These are phyloP conservation scores for Castor canadensis DNA, from an alignment of 2,113 vertebrate genomes.

Conservation along the genomic window DNA sequence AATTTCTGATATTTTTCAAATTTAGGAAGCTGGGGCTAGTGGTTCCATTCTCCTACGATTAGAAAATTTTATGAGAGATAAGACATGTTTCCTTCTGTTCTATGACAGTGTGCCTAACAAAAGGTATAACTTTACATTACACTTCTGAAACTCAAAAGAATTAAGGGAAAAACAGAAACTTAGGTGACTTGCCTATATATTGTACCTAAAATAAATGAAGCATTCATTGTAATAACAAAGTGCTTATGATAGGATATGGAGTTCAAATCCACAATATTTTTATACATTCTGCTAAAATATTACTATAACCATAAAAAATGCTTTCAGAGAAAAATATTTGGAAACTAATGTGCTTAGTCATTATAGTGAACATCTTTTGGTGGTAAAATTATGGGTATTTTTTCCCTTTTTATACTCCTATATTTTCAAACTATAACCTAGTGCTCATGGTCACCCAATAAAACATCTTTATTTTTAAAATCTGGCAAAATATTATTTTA, in stretches of 20 bases:
- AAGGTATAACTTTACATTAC: neutral
- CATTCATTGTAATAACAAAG: neutral
- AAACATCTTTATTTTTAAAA: neutral
- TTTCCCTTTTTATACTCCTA: neutral
- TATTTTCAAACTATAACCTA: neutral
- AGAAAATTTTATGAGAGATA: neutral
- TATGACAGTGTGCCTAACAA: neutral
- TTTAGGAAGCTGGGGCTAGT: rapidly evolving
- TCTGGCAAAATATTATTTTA: neutral
- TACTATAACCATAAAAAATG: neutral
- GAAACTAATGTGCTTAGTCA: neutral
- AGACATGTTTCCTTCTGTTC: neutral
- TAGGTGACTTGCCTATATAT: neutral
- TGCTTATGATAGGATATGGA: neutral
- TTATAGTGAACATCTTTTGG: neutral
- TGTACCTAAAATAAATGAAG: neutral
- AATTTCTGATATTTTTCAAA: neutral
- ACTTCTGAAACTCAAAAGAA: neutral
- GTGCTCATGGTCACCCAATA: neutral
- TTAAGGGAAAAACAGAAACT: neutral
- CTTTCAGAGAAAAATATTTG: neutral
- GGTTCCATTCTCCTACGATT: neutral
- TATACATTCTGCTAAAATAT: neutral
- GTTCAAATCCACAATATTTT: neutral
- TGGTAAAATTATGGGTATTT: neutral